phyloP scores from a whole-genome alignment of 2,888 invertebrate genomes.

The Endotricha flammealis region DNA sequence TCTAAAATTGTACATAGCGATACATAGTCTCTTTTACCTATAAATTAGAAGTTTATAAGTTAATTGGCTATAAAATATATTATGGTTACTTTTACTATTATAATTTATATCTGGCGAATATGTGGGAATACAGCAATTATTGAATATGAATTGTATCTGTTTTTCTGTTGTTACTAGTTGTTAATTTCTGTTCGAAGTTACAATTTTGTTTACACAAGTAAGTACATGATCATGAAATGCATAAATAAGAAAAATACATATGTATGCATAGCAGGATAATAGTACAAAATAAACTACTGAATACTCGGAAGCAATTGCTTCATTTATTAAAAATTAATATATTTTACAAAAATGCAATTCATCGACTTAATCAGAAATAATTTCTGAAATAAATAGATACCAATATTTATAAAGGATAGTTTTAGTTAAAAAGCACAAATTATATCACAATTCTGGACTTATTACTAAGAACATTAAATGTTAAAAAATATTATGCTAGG shows the following conservation, averaged over 20 bases:
- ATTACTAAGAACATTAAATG: slow-evolving; percentile 16
- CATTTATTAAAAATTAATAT: slow-evolving; percentile 18
- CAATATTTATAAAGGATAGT: slow-evolving; percentile 25
- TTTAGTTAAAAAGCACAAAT: slow-evolving; percentile 47
- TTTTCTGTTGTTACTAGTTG: background rate
- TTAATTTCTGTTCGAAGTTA: background rate
- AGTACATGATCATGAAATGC: no score
- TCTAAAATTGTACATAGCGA: background rate
- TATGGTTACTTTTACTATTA: background rate
- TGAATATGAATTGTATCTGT: background rate
- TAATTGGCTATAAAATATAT: slow-evolving; percentile 3
- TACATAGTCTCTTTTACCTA: slow-evolving; percentile 3
- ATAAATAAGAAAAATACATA: no score
- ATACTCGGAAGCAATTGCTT: slow-evolving; percentile 6
- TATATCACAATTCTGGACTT: slow-evolving; percentile 61
- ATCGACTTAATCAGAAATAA: slow-evolving; percentile 27
- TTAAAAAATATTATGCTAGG: slow-evolving; percentile 21
- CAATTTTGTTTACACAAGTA: no score
- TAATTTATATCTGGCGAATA: slow-evolving; percentile 3
- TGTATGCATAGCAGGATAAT: background rate
- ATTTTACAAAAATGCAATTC: slow-evolving; percentile 41
- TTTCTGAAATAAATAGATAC: slow-evolving; percentile 32
- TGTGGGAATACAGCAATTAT: slow-evolving; percentile 7
- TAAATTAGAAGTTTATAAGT: slow-evolving; percentile 2
- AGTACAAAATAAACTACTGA: slow-evolving; percentile 24